Base-by-base conservation (phyloP, 2,113 vertebrate genomes). In the Hipposideros armiger region DNA sequence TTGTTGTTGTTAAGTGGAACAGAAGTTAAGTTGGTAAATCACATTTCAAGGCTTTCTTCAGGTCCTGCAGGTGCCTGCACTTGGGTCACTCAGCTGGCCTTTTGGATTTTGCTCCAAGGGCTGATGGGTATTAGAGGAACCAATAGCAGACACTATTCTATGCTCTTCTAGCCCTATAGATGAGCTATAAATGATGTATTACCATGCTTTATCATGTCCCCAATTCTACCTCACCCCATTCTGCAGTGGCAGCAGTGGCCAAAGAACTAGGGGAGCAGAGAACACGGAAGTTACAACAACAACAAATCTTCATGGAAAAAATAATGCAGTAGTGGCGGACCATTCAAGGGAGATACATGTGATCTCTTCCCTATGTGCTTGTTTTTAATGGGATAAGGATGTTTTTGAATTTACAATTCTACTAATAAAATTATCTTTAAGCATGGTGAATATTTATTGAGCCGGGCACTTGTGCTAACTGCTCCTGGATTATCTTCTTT, bases 361-460 rank as follows among this genome's bases (percentile, higher is more conserved):
- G 15, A 45, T 80, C 32, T 72, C 77, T 67, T 40, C 15, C n/a
- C 52, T 81, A 47, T 36, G 11, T 60, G 47, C 30, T 87, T 92
- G 22, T 56, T 86, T 93, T 62, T 82, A 82, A 81, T 77, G n/a
- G 14, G 11, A 58, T 50, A 76, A 91, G n/a, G 28, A 89, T 11
- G 47, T 91, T 97, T 91, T 62, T 62, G 26, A 76, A 56, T 40
- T 66, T 45, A 54, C 19, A 69, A 87, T 66, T 93, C 67, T 86
- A 36, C 47, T 80, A 76, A 26, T 89, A 32, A 64, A 94, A 77
- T 76, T 66, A 70, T 47, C 36, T 82, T 82, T 60, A 66, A 66
- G 17, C 5, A 69, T 87, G 77, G 54, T 64, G 81, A 52, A 47
- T 42, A 87, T 88, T 92, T 78, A 83, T 52, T 82, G 54, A 95